Base-by-base conservation (phyloP, 2,113 vertebrate species). In the Collichthys lucidus region DNA sequence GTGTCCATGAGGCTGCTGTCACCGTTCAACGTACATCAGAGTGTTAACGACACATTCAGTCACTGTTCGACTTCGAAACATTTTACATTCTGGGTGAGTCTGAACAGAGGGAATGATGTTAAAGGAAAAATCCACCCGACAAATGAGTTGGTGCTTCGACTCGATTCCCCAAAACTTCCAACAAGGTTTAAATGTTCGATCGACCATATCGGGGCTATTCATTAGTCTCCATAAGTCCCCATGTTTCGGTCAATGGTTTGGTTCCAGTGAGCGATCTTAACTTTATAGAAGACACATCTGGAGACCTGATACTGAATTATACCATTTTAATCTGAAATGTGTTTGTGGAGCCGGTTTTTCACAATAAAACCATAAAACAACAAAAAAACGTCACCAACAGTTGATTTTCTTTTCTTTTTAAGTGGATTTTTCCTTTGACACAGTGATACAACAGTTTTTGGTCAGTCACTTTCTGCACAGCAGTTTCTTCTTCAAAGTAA, bases 51-150 rank as follows among this genome's bases (percentile, higher is more conserved):
- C 63, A 75, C 60, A 69, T 60, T 83, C 55, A 71, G 17, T 80
- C 79, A 64, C 62, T 55, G 60, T 35, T 29, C 5, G 6, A 16
- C 14, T 67, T 84, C 50, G 17, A 84, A 20, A 61, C 63, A 57
- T 78, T 78, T 79, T 69, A 84, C 80, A 86, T 82, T 86, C 69
- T 62, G 70, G 62, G 44, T 20, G 59, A 84, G 68, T 62, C 44
- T 70, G 61, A 70, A 50, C 53, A 42, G 35, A 3, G 26, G 19
- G 57, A 29, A 26, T 3, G 56, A n/a, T 20, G 66, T 42, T 22
- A 24, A 63, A 73, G 67, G 52, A 74, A 72, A 67, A 75, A 85
- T 67, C 82, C 72, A 72, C 61, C 42, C 0, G 44, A 46, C 44
- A 46, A 46, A 46, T 40, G 44, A 14, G 44, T 46, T 14, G 44